phyloP scores from a whole-genome alignment of 2,888 invertebrate genomes.

The Acronicta aceris region DNA sequence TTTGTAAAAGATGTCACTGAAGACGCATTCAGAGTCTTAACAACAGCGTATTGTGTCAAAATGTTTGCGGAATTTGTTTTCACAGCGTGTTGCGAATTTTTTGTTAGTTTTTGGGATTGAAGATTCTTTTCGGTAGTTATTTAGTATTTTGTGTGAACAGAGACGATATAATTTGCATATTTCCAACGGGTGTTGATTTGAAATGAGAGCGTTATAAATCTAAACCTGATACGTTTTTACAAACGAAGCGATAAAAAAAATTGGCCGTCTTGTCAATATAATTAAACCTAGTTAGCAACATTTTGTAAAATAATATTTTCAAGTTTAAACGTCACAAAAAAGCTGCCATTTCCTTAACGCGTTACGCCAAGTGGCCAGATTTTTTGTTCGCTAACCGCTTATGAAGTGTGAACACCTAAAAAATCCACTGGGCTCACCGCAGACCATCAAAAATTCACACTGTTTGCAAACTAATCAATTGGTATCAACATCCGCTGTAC shows the following conservation, averaged over 20 bases:
- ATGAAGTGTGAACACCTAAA: slow-evolving; percentile 60
- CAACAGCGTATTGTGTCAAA: slow-evolving; percentile 67
- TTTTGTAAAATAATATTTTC: slow-evolving; percentile 12
- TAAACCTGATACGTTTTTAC: too few relatives aligned
- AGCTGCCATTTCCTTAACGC: slow-evolving; percentile 27
- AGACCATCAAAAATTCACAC: slow-evolving; percentile 61
- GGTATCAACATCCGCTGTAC: slow-evolving; percentile 74
- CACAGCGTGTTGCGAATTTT: slow-evolving; percentile 68
- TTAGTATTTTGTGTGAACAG: slow-evolving; percentile 3
- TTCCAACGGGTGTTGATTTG: background rate
- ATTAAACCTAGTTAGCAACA: background rate
- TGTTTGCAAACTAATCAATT: slow-evolving; percentile 72
- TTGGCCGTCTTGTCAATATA: too few relatives aligned
- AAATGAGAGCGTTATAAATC: background rate
- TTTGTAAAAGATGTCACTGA: slow-evolving; percentile 69
- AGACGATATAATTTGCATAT: background rate
- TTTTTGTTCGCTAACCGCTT: slow-evolving; percentile 57
- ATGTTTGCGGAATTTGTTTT: slow-evolving; percentile 72
- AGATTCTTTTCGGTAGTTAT: background rate
- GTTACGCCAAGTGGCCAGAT: slow-evolving; percentile 34
- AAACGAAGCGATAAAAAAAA: too few relatives aligned
- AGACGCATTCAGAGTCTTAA: slow-evolving; percentile 54
- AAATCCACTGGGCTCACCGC: slow-evolving; percentile 58
- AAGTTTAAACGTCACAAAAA: slow-evolving; percentile 16
- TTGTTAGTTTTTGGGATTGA: slow-evolving; percentile 12